Percentiles rank a stretch among this genome's conserved stretches.
These are phyloP conservation scores for Hyppa rectilinea DNA, from an alignment of 2,888 invertebrate genomes.

Conservation along the genomic window DNA sequence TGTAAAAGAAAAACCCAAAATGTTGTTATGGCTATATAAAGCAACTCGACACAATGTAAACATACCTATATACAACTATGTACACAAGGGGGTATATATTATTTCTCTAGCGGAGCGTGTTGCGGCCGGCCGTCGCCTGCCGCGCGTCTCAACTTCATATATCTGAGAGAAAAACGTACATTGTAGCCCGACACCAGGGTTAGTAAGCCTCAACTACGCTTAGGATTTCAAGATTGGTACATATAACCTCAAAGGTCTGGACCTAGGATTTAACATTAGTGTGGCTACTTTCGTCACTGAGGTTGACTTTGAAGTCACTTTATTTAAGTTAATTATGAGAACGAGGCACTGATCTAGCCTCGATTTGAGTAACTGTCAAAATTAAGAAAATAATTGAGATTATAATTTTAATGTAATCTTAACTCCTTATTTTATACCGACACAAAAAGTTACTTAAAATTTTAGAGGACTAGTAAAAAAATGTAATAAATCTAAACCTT, in stretches of 20 bases:
- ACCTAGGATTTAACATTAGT: not conserved
- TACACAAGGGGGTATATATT: conserved; percentile 81
- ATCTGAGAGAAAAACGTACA: conserved; percentile 79
- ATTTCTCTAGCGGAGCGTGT: conserved; percentile 80
- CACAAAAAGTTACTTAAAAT: not conserved
- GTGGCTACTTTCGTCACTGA: not conserved
- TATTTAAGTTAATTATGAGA: not conserved
- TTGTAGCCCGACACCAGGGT: conserved; percentile 72
- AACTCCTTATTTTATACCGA: not conserved
- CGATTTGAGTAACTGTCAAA: not conserved
- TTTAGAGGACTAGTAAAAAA: no score
- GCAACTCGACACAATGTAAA: conserved; percentile 81
- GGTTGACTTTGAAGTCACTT: no score
- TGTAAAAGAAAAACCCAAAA: not conserved
- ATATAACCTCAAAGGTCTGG: not conserved
- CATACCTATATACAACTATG: conserved; percentile 89
- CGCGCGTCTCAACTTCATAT: conserved; percentile 81
- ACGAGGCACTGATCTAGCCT: not conserved
- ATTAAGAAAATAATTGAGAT: not conserved
- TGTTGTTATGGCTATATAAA: conserved; percentile 11
- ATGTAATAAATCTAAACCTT: not conserved
- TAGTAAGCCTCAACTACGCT: conserved; percentile 48
- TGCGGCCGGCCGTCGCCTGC: conserved; percentile 85
- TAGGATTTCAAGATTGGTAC: not conserved
- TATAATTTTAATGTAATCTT: not conserved